phyloP scores from a whole-genome alignment of 2,113 vertebrate species.

The Columbina picui region DNA sequence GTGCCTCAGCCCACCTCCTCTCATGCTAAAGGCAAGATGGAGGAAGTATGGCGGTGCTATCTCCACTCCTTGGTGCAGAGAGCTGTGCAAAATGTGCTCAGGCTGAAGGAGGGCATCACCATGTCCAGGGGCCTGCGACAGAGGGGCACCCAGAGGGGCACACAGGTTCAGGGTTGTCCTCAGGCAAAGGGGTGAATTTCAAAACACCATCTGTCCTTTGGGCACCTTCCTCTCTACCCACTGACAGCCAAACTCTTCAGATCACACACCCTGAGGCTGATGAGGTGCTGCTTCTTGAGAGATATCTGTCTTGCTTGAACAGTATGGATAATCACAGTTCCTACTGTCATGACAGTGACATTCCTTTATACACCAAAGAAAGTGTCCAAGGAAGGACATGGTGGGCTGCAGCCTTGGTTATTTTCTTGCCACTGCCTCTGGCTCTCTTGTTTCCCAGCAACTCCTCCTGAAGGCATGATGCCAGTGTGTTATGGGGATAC shows the following conservation, averaged over 20 bases:
- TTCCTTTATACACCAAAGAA: background rate
- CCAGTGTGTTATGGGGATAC: background rate
- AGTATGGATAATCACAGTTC: accelerated
- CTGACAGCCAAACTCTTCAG: accelerated
- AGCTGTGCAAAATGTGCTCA: background rate
- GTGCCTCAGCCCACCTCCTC: background rate
- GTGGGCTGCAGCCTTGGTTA: background rate
- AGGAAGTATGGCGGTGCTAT: accelerated
- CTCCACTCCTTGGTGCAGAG: background rate
- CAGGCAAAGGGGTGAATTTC: background rate
- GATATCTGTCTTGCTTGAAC: background rate
- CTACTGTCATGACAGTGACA: background rate
- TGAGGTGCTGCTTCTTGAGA: accelerated
- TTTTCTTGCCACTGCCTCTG: background rate
- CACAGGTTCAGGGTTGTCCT: background rate
- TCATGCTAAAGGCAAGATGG: accelerated
- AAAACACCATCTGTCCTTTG: background rate
- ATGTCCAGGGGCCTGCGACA: background rate
- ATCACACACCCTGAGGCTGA: background rate
- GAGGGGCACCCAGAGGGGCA: accelerated
- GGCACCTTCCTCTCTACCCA: background rate
- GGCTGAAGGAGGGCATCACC: background rate
- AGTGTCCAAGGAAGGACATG: background rate
- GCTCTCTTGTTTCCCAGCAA: background rate
- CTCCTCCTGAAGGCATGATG: background rate